Percentiles rank a stretch among this genome's conserved stretches.
These are phyloP conservation scores for Apodemia zela DNA, from an alignment of 2,888 invertebrate genomes.

Conservation along the genomic window DNA sequence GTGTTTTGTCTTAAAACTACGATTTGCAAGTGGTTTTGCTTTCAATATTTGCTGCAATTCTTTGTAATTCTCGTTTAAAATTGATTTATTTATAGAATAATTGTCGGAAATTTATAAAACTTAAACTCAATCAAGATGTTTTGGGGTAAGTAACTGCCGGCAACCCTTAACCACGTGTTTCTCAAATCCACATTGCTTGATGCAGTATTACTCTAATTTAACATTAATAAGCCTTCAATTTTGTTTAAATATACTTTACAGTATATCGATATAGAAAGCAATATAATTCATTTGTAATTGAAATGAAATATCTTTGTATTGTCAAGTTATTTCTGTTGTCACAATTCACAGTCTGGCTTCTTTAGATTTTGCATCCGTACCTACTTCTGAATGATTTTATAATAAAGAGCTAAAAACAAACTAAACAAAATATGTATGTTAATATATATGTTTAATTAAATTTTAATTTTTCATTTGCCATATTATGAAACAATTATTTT, in stretches of 20 bases:
- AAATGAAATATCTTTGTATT: too few relatives aligned
- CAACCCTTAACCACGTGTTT: constrained; percentile 58
- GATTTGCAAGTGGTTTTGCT: background rate
- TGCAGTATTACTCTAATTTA: too few relatives aligned
- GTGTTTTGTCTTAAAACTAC: background rate
- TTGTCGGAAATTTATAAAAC: background rate
- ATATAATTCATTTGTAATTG: too few relatives aligned
- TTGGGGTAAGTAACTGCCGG: constrained; percentile 65
- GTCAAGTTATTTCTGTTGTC: too few relatives aligned
- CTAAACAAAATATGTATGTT: too few relatives aligned
- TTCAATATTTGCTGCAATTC: background rate
- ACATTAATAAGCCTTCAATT: background rate
- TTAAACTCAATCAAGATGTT: constrained; percentile 55
- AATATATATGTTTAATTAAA: too few relatives aligned
- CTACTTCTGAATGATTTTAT: too few relatives aligned
- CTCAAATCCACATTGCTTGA: constrained; percentile 14
- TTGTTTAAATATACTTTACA: background rate
- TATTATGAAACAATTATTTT: too few relatives aligned
- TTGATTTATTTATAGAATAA: background rate
- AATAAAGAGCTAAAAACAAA: too few relatives aligned
- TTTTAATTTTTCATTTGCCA: too few relatives aligned
- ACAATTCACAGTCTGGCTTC: too few relatives aligned
- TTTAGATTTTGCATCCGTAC: too few relatives aligned
- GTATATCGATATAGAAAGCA: background rate
- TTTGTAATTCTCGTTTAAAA: constrained; percentile 7